Percentiles rank a stretch among this genome's conserved stretches.
phyloP scores from a whole-genome alignment of 2,113 vertebrate genomes.

The Urocynchramus pylzowi region DNA sequence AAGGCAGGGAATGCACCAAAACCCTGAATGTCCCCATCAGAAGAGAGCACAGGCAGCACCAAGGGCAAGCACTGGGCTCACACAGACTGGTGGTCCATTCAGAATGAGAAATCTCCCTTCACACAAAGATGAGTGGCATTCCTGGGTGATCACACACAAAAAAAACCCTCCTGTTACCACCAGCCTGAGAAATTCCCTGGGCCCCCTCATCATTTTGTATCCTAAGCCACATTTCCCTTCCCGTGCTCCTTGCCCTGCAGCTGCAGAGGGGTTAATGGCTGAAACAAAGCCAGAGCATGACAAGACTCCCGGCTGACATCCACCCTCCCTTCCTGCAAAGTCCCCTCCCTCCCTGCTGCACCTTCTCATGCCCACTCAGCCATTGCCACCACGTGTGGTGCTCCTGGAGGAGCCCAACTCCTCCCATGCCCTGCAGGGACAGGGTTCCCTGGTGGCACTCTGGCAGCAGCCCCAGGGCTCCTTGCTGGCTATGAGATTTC shows the following conservation, averaged over 20 bases:
- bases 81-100: background rate
- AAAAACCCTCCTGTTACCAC: background rate
- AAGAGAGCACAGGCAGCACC: background rate
- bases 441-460: background rate
- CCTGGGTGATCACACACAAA: background rate
- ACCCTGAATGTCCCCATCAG: background rate
- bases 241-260: background rate
- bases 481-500: background rate
- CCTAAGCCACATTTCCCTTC: background rate
- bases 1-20: background rate
- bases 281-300: background rate
- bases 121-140: background rate
- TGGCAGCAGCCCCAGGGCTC: background rate
- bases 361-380: background rate
- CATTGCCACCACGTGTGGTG: accelerated
- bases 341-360: background rate
- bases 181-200: background rate
- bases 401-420: background rate
- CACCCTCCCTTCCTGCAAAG: background rate
- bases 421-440: accelerated
- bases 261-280: background rate
- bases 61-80: background rate
- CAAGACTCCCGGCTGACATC: background rate
- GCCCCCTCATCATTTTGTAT: background rate
- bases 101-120: background rate